phyloP scores from a whole-genome alignment of 2,113 vertebrate species.

The Mellivora capensis region DNA sequence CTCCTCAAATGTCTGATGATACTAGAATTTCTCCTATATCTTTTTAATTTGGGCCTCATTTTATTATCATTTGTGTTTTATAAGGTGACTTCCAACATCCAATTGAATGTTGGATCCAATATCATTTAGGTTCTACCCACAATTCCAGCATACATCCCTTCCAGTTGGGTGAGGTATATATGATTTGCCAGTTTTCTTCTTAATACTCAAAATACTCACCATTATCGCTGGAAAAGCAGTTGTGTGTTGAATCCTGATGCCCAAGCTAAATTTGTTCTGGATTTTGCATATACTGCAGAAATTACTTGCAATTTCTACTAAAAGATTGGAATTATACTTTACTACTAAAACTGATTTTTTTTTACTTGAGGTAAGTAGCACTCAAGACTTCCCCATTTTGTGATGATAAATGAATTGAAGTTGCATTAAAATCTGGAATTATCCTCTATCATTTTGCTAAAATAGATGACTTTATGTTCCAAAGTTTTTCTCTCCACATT shows the following conservation, averaged over 20 bases:
- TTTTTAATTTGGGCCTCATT: background rate
- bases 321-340: background rate
- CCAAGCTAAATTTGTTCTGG: background rate
- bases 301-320: background rate
- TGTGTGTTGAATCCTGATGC: background rate
- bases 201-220: background rate
- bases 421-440: background rate
- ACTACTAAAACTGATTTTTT: background rate
- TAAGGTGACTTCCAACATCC: background rate
- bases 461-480: background rate
- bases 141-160: background rate
- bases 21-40: background rate
- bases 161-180: background rate
- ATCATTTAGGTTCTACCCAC: background rate
- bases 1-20: background rate
- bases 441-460: background rate
- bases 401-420: background rate
- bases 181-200: background rate
- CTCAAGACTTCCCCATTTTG: background rate
- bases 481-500: background rate
- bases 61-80: background rate
- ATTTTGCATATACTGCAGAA: background rate
- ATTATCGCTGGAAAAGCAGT: background rate
- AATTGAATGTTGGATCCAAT: background rate
- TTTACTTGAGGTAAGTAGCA: background rate